Percentiles rank a stretch among this genome's conserved stretches.
Conservation (phyloP, 2,888 invertebrate genomes). For the Idaea aversata region DNA sequence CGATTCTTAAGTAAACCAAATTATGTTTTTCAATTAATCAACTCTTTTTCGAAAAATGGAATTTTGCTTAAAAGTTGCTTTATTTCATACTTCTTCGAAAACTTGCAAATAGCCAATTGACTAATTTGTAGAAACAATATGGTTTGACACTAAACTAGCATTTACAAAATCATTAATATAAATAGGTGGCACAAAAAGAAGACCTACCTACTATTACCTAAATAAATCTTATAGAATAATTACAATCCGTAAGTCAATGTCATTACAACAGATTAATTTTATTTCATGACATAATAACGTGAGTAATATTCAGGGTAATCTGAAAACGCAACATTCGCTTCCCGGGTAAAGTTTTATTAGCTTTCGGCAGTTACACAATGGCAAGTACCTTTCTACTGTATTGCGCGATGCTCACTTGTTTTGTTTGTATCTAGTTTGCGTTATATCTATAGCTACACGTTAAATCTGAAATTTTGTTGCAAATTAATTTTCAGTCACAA, state of each 20-base stretch:
- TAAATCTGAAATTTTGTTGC: too few species aligned
- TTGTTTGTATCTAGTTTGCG: slow-evolving; percentile 35
- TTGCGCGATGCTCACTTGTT: slow-evolving; percentile 19
- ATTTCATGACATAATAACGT: slow-evolving; percentile 1
- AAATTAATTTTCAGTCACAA: too few species aligned
- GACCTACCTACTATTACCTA: not conserved
- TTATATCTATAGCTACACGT: slow-evolving; percentile 14
- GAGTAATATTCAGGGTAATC: slow-evolving; percentile 32
- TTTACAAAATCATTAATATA: too few species aligned
- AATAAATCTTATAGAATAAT: not conserved
- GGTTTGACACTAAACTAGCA: too few species aligned
- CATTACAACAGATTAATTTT: not conserved
- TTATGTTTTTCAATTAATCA: too few species aligned
- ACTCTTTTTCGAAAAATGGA: too few species aligned
- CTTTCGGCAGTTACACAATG: slow-evolving; percentile 29
- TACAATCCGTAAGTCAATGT: not conserved
- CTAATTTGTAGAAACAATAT: too few species aligned
- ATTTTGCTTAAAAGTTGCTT: too few species aligned
- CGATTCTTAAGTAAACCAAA: too few species aligned
- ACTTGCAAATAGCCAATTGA: too few species aligned
- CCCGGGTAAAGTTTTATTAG: slow-evolving; percentile 53
- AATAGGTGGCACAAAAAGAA: not conserved
- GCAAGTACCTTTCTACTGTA: not conserved
- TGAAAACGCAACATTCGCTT: slow-evolving; percentile 30
- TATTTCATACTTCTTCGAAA: too few species aligned